phyloP scores from a whole-genome alignment of 2,888 invertebrate species.

The Romanomermis culicivorax region DNA sequence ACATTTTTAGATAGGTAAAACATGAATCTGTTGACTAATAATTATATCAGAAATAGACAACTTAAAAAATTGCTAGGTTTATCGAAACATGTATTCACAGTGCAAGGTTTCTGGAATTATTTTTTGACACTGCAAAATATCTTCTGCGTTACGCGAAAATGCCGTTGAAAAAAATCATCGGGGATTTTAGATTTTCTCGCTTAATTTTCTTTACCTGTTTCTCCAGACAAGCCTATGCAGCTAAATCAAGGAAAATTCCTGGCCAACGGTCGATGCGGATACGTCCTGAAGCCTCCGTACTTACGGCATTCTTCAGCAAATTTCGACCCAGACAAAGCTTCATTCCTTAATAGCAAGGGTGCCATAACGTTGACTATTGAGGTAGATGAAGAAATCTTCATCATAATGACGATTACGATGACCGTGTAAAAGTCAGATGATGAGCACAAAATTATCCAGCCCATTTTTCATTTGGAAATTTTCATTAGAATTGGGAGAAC shows the following conservation, averaged over 20 bases:
- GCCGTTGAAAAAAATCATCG: not conserved
- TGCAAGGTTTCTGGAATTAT: too few species aligned
- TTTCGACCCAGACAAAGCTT: slow-evolving; percentile 47
- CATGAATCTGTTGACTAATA: too few species aligned
- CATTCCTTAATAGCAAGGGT: slow-evolving; percentile 16
- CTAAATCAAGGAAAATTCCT: slow-evolving; percentile 75
- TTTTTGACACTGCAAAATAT: too few species aligned
- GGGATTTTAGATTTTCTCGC: slow-evolving; percentile 1
- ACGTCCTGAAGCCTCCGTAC: slow-evolving; percentile 65
- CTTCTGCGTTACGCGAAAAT: not conserved
- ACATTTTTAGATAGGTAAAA: too few species aligned
- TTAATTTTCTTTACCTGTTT: slow-evolving; percentile 8
- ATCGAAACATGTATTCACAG: too few species aligned
- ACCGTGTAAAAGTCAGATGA: too few species aligned
- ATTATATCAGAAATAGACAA: too few species aligned
- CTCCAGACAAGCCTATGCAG: slow-evolving; percentile 71
- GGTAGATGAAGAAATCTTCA: not conserved
- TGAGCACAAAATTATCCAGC: too few species aligned
- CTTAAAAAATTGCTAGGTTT: too few species aligned
- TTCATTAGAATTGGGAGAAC: too few species aligned
- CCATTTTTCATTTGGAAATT: too few species aligned
- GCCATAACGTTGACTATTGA: slow-evolving; percentile 7
- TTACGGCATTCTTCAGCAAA: slow-evolving; percentile 55
- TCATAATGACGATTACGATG: too few species aligned
- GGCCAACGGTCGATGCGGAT: slow-evolving; percentile 77